Conservation (phyloP, 2,888 invertebrate genomes). For the Heliconius erato region DNA sequence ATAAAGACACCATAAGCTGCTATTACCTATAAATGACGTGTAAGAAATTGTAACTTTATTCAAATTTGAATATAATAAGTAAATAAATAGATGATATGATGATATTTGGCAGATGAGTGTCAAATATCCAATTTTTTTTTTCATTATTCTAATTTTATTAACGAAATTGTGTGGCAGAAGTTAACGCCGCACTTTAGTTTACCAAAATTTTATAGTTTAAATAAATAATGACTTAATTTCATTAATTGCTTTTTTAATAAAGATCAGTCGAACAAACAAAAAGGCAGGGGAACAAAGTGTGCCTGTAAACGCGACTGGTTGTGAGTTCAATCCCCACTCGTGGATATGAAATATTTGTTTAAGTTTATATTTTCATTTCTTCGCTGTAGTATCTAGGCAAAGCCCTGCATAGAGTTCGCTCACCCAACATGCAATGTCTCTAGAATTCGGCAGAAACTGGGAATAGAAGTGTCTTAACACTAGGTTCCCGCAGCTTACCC, state of each 20-base stretch:
- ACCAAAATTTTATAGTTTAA: too few species aligned
- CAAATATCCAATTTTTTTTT: background rate
- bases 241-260: too few species aligned
- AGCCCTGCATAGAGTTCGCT: background rate
- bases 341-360: too few species aligned
- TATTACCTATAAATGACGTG: background rate
- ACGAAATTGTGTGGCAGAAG: too few species aligned
- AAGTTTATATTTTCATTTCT: too few species aligned
- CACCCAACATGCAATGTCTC: background rate
- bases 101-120: background rate
- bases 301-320: too few species aligned
- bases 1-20: slow-evolving; percentile 5
- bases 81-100: background rate
- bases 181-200: background rate
- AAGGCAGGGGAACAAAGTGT: too few species aligned
- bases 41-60: background rate
- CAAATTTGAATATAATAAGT: background rate
- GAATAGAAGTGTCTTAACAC: background rate
- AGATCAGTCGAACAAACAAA: too few species aligned
- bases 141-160: too few species aligned
- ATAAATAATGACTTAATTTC: too few species aligned
- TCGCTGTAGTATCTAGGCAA: too few species aligned
- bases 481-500: background rate
- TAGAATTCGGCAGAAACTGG: background rate
- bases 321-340: too few species aligned